Percentiles rank a stretch among this genome's conserved stretches.
Conservation (phyloP, 2,888 invertebrate genomes). For the Nomada fabriciana region DNA sequence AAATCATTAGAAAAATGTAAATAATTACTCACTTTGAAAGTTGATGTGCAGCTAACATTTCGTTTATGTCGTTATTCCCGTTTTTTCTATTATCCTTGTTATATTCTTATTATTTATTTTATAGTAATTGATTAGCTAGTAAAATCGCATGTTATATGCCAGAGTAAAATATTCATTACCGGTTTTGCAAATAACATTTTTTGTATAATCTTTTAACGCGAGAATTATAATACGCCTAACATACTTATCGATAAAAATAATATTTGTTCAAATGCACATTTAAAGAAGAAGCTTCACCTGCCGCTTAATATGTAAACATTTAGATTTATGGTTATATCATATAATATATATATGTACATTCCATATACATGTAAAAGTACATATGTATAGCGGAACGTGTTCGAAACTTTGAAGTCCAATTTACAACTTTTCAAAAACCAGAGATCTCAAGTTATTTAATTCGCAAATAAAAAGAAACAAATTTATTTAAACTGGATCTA, state of each 20-base stretch:
- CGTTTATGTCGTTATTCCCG: not conserved
- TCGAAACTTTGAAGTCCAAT: not conserved
- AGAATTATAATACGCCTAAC: not conserved
- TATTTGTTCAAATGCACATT: not conserved
- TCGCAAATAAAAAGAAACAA: conserved; percentile 15
- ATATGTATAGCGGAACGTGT: not conserved
- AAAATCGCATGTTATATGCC: not conserved
- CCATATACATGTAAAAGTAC: not conserved
- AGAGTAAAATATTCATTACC: not conserved
- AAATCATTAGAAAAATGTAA: not conserved
- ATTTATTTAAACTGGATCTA: not conserved
- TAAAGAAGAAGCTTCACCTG: not conserved
- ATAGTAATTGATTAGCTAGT: not conserved
- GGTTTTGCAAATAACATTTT: not conserved
- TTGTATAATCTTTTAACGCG: not conserved
- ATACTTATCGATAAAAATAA: not conserved
- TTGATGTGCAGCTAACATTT: conserved; percentile 45
- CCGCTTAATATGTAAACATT: not conserved
- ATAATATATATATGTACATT: not conserved
- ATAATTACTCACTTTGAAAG: conserved; percentile 50
- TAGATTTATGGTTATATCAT: not conserved
- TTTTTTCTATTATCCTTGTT: not conserved
- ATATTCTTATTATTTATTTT: not conserved
- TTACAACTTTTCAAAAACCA: not conserved
- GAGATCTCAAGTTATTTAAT: not conserved